Base-by-base conservation (phyloP, 1,140 invertebrate species). In the Drosophila sp. region DNA sequence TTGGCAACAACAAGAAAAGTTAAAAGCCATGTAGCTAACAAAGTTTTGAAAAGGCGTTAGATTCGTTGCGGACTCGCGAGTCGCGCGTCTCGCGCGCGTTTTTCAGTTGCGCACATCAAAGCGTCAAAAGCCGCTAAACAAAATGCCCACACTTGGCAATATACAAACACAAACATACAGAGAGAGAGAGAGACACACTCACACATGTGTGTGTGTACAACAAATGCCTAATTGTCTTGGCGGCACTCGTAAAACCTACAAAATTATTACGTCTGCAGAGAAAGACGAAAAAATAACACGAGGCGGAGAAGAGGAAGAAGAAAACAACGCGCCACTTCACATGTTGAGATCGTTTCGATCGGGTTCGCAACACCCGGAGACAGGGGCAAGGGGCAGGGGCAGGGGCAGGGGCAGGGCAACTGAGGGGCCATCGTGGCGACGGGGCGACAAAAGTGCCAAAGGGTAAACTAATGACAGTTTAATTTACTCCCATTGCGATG, bases 401-500 rank as follows among this genome's bases (percentile, higher is more conserved):
- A n/a, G n/a, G n/a, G n/a, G n/a, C n/a, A n/a, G n/a, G n/a, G n/a
- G n/a, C n/a, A 36, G 62, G 61, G 51, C 73, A 27, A 27, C 50
- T 40, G 46, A 25, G 45, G 18, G 45, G 18, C 7, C 14, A n/a
- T 4, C 11, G 34, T 0, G 9, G 34, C 8, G 36, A 38, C 14
- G 46, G 46, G 76, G 76, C 69, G 80, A 84, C 80, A 84, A 80
- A 79, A 79, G 72, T 87, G 83, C 83, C 83, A 87, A 87, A 87
- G 83, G 83, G 83, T 87, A 80, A 87, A 87, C 83, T 87, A 87
- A 87, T 87, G 83, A 87, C 83, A 83, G 83, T 87, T 87, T 87
- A 89, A 87, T 87, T 87, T 87, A 87, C 83, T 87, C 83, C 83
- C 82, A 87, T 82, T 86, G 81, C 81, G 81, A 87, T 87, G 82